A percentile compares a stretch with the other conserved stretches of the same genome.
These are phyloP conservation scores for Dysmachus trigonus DNA, from an alignment of 2,888 invertebrate species.

Conservation along the genomic window DNA sequence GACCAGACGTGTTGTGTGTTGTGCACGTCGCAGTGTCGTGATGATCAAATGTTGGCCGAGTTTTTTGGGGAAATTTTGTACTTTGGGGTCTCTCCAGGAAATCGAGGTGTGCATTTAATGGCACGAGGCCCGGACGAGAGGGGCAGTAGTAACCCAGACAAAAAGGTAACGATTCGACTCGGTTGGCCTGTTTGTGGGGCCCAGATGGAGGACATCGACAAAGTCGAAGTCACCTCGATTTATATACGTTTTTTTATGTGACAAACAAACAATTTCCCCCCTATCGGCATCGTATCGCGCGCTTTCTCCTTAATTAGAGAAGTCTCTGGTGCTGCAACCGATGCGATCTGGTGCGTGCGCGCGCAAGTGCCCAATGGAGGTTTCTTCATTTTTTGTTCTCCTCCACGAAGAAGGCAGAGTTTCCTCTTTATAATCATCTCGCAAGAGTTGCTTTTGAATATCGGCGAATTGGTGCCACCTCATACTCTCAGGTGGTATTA, in stretches of 20 bases:
- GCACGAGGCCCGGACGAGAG: background rate
- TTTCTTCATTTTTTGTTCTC: conserved; percentile 3
- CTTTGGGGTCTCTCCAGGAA: background rate
- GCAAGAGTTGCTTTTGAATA: conserved; percentile 15
- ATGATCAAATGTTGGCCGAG: background rate
- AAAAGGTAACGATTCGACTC: background rate
- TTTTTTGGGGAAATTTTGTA: background rate
- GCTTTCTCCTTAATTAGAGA: conserved; percentile 34
- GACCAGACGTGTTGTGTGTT: background rate
- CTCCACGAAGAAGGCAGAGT: background rate
- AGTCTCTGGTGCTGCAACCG: background rate
- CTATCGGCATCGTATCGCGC: too few species aligned
- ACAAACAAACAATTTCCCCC: conserved; percentile 16
- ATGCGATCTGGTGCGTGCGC: background rate
- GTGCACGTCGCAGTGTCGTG: background rate
- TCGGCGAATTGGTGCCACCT: conserved; percentile 9
- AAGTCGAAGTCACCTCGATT: conserved; percentile 17
- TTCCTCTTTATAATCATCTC: conserved; percentile 4
- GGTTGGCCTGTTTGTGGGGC: background rate
- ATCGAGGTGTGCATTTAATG: background rate
- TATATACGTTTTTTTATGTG: background rate
- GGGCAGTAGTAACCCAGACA: background rate
- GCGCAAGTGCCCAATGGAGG: background rate
- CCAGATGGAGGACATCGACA: conserved; percentile 18
- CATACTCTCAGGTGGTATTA: background rate